These are phyloP conservation scores for Cryptops parisi DNA, from an alignment of 2,888 invertebrate genomes.

Conservation along the genomic window DNA sequence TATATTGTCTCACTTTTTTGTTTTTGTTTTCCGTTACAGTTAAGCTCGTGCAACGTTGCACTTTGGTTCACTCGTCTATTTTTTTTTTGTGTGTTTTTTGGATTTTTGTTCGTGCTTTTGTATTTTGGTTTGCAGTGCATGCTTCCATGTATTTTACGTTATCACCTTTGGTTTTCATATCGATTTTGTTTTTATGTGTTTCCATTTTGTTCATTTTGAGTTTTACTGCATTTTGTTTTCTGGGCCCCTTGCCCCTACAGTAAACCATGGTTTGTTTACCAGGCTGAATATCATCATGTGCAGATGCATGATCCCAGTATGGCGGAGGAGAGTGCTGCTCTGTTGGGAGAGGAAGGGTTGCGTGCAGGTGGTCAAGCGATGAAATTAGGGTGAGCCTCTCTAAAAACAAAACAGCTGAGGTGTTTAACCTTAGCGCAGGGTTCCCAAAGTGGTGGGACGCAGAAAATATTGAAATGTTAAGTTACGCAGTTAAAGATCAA, in stretches of 20 bases:
- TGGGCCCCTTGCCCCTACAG: constrained; percentile 11
- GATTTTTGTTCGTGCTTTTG: not conserved
- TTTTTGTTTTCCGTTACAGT: not conserved
- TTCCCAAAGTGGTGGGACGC: no score
- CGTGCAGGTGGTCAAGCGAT: constrained; percentile 91
- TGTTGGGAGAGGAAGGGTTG: constrained; percentile 91
- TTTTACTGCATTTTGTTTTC: constrained; percentile 1
- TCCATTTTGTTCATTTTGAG: not conserved
- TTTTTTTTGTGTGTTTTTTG: not conserved
- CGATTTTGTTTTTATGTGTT: not conserved
- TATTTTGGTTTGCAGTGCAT: no score
- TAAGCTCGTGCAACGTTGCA: no score
- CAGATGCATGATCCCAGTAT: constrained; percentile 96
- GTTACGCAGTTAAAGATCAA: no score
- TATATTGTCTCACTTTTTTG: not conserved
- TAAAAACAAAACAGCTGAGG: no score
- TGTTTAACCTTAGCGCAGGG: no score
- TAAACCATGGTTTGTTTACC: constrained; percentile 23
- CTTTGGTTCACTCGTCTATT: no score
- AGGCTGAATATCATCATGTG: constrained; percentile 26
- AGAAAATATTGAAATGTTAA: no score
- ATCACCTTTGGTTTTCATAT: no score
- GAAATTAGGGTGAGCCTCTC: constrained; percentile 74
- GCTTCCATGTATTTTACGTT: no score
- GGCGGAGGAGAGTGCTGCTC: constrained; percentile 80